phyloP scores from a whole-genome alignment of 1,140 invertebrate species.

The Musca vetustissima region DNA sequence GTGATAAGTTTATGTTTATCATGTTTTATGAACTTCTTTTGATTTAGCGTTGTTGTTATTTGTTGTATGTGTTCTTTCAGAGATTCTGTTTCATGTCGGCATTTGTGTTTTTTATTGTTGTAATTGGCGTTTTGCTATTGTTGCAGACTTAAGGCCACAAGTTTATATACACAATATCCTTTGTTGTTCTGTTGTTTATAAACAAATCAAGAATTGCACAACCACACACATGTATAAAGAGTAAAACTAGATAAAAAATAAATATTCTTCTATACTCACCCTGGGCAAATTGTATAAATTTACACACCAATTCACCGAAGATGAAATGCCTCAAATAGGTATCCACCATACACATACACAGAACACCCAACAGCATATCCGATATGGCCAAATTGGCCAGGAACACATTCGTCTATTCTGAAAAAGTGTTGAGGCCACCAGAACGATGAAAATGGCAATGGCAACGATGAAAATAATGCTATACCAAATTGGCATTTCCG shows the following conservation, averaged over 20 bases:
- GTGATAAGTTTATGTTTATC: too few species aligned
- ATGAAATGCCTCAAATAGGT: constrained; percentile 80
- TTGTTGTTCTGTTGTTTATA: too few species aligned
- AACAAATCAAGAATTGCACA: background rate
- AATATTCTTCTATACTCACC: constrained; percentile 61
- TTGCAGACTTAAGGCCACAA: too few species aligned
- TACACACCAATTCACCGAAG: constrained; percentile 79
- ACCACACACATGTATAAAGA: background rate
- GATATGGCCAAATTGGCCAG: constrained; percentile 82
- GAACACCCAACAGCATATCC: constrained; percentile 79
- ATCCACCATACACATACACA: constrained; percentile 85
- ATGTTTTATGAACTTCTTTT: too few species aligned
- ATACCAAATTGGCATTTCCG: constrained; percentile 56
- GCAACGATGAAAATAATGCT: constrained; percentile 76
- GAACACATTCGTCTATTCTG: constrained; percentile 81
- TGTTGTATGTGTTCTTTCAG: too few species aligned
- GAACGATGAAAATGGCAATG: constrained; percentile 70
- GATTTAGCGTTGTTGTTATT: too few species aligned
- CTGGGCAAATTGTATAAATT: constrained; percentile 83
- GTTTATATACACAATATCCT: too few species aligned
- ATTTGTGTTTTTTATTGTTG: too few species aligned
- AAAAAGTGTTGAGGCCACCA: constrained; percentile 78
- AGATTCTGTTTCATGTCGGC: too few species aligned
- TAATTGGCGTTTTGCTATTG: too few species aligned
- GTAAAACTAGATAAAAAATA: background rate